Base-by-base conservation (phyloP, 2,888 invertebrate species). In the Autographa pulchrina region DNA sequence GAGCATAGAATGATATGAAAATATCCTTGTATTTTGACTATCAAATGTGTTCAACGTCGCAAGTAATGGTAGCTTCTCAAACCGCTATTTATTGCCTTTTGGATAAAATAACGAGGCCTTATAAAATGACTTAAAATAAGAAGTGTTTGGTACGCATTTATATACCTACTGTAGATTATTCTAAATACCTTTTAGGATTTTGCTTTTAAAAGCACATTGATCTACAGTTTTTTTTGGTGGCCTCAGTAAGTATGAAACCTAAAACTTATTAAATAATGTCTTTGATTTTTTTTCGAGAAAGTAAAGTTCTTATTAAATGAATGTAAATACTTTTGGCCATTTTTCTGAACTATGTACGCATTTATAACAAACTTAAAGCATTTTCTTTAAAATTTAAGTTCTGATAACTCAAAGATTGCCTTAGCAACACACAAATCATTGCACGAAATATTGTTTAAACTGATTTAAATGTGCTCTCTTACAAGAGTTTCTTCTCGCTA, bases 41-140 rank as follows among this genome's bases (percentile, higher is more conserved):
- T 74, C 6, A 67, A 62, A 52, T 68, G 61, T 69, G 72, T 77
- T 81, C 48, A 70, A 66, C 35, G 58, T 68, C 54, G 48, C 60
- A 56, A 62, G 41, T 68, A 56, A 70, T 68, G 43, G 25, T 72
- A 71, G 31, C 59, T 52, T 18, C 56, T 32, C 25, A 43, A 65
- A 61, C 48, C 67, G 70, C 70, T 76, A 73, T 67, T 61, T 62
- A 65, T 66, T 78, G 81, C 74, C 81, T 78, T 80, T 64, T 64
- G 62, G 56, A 66, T 48, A 59, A 63, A 74, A 67, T 64, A 14
- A 84, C 56, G 85, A 69, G 82, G 85, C 85, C 85, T 85, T 85
- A 84, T 69, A 69, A 68, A 68, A 70, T 66, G 31, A 63, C 41
- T 76, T 72, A 56, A 38, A 58, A 54, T 68, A 72, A 75, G 67